Conservation (phyloP, 2,888 invertebrate species). For the Drosophila barbarae region DNA sequence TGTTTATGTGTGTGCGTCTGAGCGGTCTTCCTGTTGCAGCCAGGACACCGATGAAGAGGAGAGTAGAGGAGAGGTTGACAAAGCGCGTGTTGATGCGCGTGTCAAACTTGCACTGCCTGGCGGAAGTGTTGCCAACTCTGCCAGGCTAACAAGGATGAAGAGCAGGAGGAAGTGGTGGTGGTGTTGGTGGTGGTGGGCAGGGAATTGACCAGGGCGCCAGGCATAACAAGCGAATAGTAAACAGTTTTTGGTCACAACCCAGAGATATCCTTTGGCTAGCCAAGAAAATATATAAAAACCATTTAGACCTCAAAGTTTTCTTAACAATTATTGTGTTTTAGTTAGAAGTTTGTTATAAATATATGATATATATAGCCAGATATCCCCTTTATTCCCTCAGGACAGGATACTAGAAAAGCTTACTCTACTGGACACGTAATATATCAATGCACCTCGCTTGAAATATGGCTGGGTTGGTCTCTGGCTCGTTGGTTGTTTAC, state of each 20-base stretch:
- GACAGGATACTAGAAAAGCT: conserved; percentile 38
- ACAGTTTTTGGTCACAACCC: not conserved
- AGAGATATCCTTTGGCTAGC: not conserved
- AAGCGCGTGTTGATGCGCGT: conserved; percentile 75
- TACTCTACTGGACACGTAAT: conserved; percentile 64
- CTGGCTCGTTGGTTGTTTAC: conserved; percentile 31
- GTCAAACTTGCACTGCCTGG: conserved; percentile 72
- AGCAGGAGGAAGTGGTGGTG: not conserved
- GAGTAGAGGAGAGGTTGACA: conserved; percentile 49
- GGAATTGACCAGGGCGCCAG: conserved; percentile 3
- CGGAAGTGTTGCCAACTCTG: conserved; percentile 64
- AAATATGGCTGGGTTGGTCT: conserved; percentile 55
- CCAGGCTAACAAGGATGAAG: conserved; percentile 17
- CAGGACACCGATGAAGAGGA: not conserved
- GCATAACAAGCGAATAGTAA: conserved; percentile 7
- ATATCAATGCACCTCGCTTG: conserved; percentile 66
- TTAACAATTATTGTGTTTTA: no score
- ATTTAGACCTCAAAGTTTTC: no score
- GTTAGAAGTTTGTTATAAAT: no score
- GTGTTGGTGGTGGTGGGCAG: not conserved
- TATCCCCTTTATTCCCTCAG: no score
- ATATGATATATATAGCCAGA: no score
- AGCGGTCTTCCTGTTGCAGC: conserved; percentile 64
- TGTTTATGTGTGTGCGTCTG: conserved; percentile 29
- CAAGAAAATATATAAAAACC: accelerated